Evolutionary conservation across 2,797 vertebrate species (phyloP).

Genomic region (Allenopithecus nigroviridis): DNA sequence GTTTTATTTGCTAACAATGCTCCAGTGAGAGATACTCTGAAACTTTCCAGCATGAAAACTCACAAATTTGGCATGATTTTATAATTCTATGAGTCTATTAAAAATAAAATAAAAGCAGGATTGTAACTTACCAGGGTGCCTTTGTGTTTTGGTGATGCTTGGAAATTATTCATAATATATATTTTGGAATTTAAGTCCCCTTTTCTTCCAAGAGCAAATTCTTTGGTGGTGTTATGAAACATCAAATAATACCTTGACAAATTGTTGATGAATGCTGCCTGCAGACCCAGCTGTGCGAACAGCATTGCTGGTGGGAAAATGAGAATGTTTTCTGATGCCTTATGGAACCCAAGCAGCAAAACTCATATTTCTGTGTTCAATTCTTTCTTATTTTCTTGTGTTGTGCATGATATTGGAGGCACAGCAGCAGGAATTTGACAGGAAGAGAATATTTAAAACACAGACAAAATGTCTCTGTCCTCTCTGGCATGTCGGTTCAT

Average conservation of each 20-base stretch:
- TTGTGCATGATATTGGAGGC: background rate
- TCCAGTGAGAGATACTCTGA: slow-evolving; percentile 54
- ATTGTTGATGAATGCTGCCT: background rate
- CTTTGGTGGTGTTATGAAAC: slow-evolving; percentile 23
- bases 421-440: background rate
- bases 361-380: slow-evolving; percentile 12
- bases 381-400: slow-evolving; percentile 17
- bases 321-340: slow-evolving; percentile 6
- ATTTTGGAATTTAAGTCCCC: slow-evolving; percentile 38
- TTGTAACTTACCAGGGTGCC: slow-evolving; percentile 15
- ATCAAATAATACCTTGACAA: background rate
- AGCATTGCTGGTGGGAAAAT: background rate
- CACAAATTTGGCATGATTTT: slow-evolving; percentile 60
- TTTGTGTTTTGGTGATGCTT: slow-evolving; percentile 27
- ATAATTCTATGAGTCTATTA: slow-evolving; percentile 62
- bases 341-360: background rate
- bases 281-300: background rate
- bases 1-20: slow-evolving; percentile 67
- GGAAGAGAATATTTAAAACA: slow-evolving; percentile 24
- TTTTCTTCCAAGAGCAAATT: background rate
- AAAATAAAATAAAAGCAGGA: slow-evolving; percentile 74
- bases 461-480: slow-evolving; percentile 1
- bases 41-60: slow-evolving; percentile 62
- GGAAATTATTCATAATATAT: slow-evolving; percentile 49
- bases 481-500: background rate